These are phyloP conservation scores for Menidia menidia DNA, from an alignment of 2,797 vertebrate genomes.

Conservation along the genomic window DNA sequence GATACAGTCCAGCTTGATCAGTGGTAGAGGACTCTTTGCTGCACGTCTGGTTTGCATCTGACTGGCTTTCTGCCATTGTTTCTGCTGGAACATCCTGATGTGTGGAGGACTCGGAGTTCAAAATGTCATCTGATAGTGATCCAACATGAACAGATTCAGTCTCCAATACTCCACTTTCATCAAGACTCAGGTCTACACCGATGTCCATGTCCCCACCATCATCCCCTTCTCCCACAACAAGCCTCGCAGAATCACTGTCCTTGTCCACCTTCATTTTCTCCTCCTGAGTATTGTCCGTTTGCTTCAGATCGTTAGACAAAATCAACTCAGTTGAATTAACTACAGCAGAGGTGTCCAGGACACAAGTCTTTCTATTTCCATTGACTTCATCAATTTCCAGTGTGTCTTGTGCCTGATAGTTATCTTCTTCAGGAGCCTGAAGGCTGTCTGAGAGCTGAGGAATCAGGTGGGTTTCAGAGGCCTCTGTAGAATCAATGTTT, in stretches of 20 bases:
- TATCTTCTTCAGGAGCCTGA: constrained; percentile 67
- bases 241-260: constrained; percentile 37
- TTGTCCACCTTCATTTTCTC: constrained; percentile 58
- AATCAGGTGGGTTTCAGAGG: constrained; percentile 66
- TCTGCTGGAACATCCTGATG: constrained; percentile 55
- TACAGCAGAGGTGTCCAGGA: constrained; percentile 34
- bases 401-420: constrained; percentile 65
- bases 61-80: constrained; percentile 43
- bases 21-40: constrained; percentile 49
- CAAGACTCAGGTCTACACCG: constrained; percentile 84
- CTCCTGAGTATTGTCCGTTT: constrained; percentile 43
- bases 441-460: constrained; percentile 76
- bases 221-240: constrained; percentile 53
- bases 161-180: constrained; percentile 82
- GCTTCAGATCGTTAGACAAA: constrained; percentile 65
- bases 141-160: constrained; percentile 54
- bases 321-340: constrained; percentile 63
- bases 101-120: constrained; percentile 47
- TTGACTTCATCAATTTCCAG: constrained; percentile 78
- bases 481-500: constrained; percentile 63
- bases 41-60: constrained; percentile 44
- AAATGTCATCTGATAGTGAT: constrained; percentile 41
- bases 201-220: constrained; percentile 82
- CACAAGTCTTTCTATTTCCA: constrained; percentile 72
- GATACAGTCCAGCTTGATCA: constrained; percentile 67